Base-by-base conservation (phyloP, 2,113 vertebrate genomes). In the Macquaria australasica region DNA sequence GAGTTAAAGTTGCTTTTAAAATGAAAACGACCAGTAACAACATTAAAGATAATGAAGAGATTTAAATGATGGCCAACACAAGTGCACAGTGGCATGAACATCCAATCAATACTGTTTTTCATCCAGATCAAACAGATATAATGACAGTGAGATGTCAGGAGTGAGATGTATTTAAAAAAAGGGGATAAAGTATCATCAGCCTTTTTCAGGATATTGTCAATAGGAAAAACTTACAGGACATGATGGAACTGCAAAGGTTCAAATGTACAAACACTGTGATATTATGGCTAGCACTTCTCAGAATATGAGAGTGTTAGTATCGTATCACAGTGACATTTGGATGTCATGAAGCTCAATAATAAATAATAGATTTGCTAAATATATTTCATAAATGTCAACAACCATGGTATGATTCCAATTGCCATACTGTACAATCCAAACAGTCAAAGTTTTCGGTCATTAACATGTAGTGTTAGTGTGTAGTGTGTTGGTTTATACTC, bases 331-430 rank as follows among this genome's bases (percentile, higher is more conserved):
- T 75, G 55, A 69, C 75, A 43, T 83, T 63, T 79, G 21, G 5
- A 73, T 55, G 16, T 50, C 0, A 11, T 37, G 25, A 37, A 45
- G 20, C n/a, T n/a, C 58, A 39, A 18, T 50, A 48, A 20, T 45
- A 48, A 67, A 73, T 20, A 66, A 34, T 48, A 28, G 8, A 25
- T 80, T 75, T 63, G 9, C n/a, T 45, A 25, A 70, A 15, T 71
- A 50, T 53, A 8, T 62, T 79, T 70, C 1, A 37, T 45, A 48
- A 63, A 84, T 59, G 41, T 39, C 59, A 73, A 39, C 45, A 80
- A 45, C 28, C 41, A 18, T 28, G 8, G n/a, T 39, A 39, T 14
- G 7, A 45, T 15, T 15, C n/a, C 2, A 12, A 21, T 5, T n/a
- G 12, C 5, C 41, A 59, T 8, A 53, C 5, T 43, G 34, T 64